Evolutionary conservation across 2,113 vertebrate genomes (phyloP).

Genomic region (Anolis sagrei): DNA sequence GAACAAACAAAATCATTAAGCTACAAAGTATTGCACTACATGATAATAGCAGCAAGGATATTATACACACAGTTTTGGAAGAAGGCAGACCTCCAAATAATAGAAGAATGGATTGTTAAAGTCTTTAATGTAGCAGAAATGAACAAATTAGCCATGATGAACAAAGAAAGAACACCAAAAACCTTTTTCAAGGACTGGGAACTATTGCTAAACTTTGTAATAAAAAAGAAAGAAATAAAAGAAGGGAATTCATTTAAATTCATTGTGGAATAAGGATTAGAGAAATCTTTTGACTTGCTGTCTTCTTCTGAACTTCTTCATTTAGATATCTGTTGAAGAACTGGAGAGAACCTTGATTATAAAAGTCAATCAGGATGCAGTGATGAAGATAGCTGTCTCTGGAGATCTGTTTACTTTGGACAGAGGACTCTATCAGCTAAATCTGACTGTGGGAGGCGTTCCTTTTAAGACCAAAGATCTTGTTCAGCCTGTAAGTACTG

Average conservation of each 20-base stretch:
- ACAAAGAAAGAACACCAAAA: too few species aligned
- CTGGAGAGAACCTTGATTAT: conserved; percentile 88
- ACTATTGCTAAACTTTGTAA: too few species aligned
- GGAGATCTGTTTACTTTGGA: conserved; percentile 88
- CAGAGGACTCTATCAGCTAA: conserved; percentile 91
- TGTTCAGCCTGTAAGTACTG: conserved; percentile 82
- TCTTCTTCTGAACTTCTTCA: conserved; percentile 31
- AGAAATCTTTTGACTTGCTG: background rate
- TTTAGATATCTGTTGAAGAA: conserved; percentile 95
- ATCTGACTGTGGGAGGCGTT: conserved; percentile 94
- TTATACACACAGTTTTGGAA: too few species aligned
- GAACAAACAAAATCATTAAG: too few species aligned
- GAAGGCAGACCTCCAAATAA: too few species aligned
- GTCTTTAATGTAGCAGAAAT: too few species aligned
- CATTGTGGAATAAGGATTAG: background rate
- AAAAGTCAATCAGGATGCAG: conserved; percentile 94
- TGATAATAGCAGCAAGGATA: too few species aligned
- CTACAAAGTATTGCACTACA: too few species aligned
- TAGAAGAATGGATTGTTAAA: too few species aligned
- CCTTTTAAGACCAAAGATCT: conserved; percentile 88
- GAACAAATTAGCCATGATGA: too few species aligned
- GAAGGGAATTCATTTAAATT: background rate
- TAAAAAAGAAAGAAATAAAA: too few species aligned
- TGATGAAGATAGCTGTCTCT: conserved; percentile 96
- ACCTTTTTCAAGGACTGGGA: too few species aligned